Conservation (phyloP, 2,888 invertebrate genomes). For the Sialis fuliginosa region DNA sequence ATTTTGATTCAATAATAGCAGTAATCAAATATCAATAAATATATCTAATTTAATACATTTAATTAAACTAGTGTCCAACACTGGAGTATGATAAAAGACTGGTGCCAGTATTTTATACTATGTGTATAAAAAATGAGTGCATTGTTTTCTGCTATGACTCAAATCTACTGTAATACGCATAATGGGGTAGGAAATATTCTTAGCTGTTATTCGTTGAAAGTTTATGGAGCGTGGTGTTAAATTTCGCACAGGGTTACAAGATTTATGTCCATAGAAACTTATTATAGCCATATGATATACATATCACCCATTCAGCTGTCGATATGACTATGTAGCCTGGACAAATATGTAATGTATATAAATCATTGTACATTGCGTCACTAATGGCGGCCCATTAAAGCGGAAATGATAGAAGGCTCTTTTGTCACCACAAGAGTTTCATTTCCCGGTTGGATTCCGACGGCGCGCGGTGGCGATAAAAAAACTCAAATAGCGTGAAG, state of each 20-base stretch:
- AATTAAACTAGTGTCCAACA: too few species aligned
- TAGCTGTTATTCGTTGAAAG: background rate
- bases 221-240: constrained; percentile 6
- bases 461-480: constrained; percentile 20
- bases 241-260: background rate
- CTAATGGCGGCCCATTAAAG: constrained; percentile 24
- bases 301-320: too few species aligned
- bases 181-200: background rate
- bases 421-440: constrained; percentile 30
- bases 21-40: too few species aligned
- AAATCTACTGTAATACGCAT: background rate
- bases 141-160: background rate
- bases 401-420: constrained; percentile 31
- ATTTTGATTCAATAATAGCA: too few species aligned
- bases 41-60: too few species aligned
- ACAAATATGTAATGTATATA: too few species aligned
- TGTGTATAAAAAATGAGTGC: too few species aligned
- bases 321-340: too few species aligned
- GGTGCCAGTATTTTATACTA: too few species aligned
- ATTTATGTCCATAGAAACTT: background rate
- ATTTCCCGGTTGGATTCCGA: constrained; percentile 30
- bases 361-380: background rate
- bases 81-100: too few species aligned
- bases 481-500: constrained; percentile 23
- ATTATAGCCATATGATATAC: background rate